A percentile compares a stretch with the other conserved stretches of the same genome.
phyloP scores from a whole-genome alignment of 2,888 invertebrate species.

The Drosophila stalkeri region DNA sequence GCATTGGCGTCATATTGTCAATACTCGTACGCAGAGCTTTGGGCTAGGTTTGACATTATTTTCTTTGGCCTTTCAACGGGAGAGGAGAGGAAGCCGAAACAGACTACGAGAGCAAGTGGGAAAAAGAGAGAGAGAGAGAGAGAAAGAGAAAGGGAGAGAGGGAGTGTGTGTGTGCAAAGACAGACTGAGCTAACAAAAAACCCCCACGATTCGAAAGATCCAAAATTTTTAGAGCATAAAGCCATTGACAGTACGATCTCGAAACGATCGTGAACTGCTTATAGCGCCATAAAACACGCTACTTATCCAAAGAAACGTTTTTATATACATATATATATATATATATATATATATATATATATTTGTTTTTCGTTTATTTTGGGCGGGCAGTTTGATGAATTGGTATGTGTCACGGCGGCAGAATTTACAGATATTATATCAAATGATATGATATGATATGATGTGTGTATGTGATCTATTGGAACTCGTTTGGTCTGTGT shows the following conservation, averaged over 20 bases:
- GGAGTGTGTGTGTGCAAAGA: background rate
- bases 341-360: background rate
- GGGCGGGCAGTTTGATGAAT: constrained; percentile 45
- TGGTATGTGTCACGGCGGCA: constrained; percentile 17
- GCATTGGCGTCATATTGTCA: constrained; percentile 37
- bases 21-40: constrained; percentile 29
- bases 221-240: constrained; percentile 21
- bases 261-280: constrained; percentile 37
- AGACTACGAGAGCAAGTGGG: background rate
- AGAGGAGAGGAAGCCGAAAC: background rate
- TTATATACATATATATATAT: background rate
- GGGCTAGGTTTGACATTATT: constrained; percentile 33
- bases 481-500: constrained; percentile 34
- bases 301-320: constrained; percentile 27
- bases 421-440: background rate
- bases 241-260: constrained; percentile 13
- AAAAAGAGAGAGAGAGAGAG: constrained; percentile 3
- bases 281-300: constrained; percentile 34
- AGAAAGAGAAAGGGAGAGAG: background rate
- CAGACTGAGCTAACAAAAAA: constrained; percentile 15
- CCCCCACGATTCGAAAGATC: constrained; percentile 24
- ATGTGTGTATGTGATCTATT: constrained; percentile 13
- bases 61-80: constrained; percentile 34
- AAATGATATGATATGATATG: constrained; percentile 3
- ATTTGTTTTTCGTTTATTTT: constrained; percentile 15